Percentiles rank a stretch among this genome's conserved stretches.
These are phyloP conservation scores for Megalonaias nervosa DNA, from an alignment of 1,140 invertebrate species.

Conservation along the genomic window DNA sequence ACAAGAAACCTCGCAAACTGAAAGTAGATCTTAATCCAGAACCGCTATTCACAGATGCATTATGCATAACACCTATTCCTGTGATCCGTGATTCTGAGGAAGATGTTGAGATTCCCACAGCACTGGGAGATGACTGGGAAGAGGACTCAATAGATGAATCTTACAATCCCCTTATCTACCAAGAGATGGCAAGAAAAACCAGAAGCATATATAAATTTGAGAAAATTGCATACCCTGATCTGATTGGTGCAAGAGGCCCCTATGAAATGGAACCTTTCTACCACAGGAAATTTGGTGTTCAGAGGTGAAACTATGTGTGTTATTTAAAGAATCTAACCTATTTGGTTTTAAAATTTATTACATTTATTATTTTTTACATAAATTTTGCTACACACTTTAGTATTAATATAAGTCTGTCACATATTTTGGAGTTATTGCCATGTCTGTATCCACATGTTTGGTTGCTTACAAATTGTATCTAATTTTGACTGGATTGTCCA, in stretches of 20 bases:
- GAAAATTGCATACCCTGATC: slow-evolving; percentile 69
- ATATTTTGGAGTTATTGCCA: too few relatives aligned
- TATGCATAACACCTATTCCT: slow-evolving; percentile 50
- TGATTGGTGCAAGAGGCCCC: slow-evolving; percentile 56
- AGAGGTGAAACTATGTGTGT: slow-evolving; percentile 51
- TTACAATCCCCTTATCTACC: slow-evolving; percentile 54
- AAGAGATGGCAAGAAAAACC: slow-evolving; percentile 55
- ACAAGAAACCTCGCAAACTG: slow-evolving; percentile 45
- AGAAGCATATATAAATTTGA: slow-evolving; percentile 64
- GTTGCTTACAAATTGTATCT: too few relatives aligned
- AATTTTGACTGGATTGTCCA: too few relatives aligned
- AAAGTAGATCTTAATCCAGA: slow-evolving; percentile 10
- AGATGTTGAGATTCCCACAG: slow-evolving; percentile 32
- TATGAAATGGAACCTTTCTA: slow-evolving; percentile 55
- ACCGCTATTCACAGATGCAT: slow-evolving; percentile 21
- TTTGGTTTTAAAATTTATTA: too few relatives aligned
- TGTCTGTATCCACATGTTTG: too few relatives aligned
- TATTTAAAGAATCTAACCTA: too few relatives aligned
- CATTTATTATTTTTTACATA: too few relatives aligned
- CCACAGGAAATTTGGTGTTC: slow-evolving; percentile 67
- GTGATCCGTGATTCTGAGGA: slow-evolving; percentile 33
- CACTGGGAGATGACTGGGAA: slow-evolving; percentile 44
- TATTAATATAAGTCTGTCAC: too few relatives aligned
- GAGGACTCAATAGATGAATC: slow-evolving; percentile 44
- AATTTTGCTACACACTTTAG: too few relatives aligned